A percentile compares a stretch with the other conserved stretches of the same genome.
phyloP scores from a whole-genome alignment of 2,888 invertebrate species.

The Pseudanteris insignis region DNA sequence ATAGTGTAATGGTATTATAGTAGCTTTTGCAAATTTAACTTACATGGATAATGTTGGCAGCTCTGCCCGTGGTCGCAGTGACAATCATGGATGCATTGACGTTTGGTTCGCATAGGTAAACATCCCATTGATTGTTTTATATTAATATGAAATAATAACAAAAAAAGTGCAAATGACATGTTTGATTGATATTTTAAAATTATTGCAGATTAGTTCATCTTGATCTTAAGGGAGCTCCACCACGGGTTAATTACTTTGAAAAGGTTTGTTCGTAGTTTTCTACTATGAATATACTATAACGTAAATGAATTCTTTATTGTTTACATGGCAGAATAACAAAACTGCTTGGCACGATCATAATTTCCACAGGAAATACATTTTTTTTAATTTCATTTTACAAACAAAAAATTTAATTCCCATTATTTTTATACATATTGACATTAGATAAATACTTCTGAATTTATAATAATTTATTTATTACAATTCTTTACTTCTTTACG shows the following conservation, averaged over 20 bases:
- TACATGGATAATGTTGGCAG: too few species aligned
- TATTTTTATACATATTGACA: too few species aligned
- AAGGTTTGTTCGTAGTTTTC: slow-evolving; percentile 64
- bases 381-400: not conserved
- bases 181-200: slow-evolving; percentile 16
- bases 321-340: too few species aligned
- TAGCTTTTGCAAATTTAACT: too few species aligned
- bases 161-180: slow-evolving; percentile 19
- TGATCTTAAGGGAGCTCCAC: slow-evolving; percentile 80
- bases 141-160: slow-evolving; percentile 21
- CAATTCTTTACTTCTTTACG: too few species aligned
- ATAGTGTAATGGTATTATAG: too few species aligned
- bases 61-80: too few species aligned
- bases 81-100: slow-evolving; percentile 68
- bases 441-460: too few species aligned
- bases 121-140: slow-evolving; percentile 41
- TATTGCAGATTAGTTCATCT: slow-evolving; percentile 73
- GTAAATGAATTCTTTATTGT: slow-evolving; percentile 21
- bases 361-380: not conserved
- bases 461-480: too few species aligned
- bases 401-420: too few species aligned
- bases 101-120: slow-evolving; percentile 68
- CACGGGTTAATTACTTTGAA: slow-evolving; percentile 71
- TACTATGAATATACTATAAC: slow-evolving; percentile 23
- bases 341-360: too few species aligned